These are phyloP conservation scores for Drosophila kohkoa DNA, from an alignment of 1,140 invertebrate species.

Conservation along the genomic window DNA sequence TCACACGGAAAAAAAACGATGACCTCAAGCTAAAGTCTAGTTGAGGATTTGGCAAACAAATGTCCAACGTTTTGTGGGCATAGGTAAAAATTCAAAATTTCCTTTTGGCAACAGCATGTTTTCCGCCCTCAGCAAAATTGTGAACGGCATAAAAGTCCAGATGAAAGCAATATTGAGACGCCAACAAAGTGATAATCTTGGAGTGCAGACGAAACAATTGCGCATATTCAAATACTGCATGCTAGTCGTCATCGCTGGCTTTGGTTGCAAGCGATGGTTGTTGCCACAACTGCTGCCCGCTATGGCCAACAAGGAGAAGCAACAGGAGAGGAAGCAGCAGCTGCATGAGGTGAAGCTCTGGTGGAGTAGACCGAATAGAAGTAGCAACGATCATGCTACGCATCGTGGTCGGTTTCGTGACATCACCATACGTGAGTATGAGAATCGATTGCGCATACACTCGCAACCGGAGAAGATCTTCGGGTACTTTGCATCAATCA, in stretches of 20 bases:
- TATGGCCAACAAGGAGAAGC: not conserved
- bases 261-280: not conserved
- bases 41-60: conserved; percentile 17
- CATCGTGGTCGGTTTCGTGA: conserved; percentile 52
- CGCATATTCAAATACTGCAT: not conserved
- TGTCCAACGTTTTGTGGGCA: not conserved
- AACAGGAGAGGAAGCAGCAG: not conserved
- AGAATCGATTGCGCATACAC: conserved; percentile 50
- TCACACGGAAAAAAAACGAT: not conserved
- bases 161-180: not conserved
- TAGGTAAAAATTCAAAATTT: conserved; percentile 49
- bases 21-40: conserved; percentile 35
- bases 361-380: not conserved
- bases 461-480: conserved; percentile 56
- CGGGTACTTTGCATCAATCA: conserved; percentile 63
- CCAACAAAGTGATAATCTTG: not conserved
- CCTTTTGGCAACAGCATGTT: not conserved
- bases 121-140: not conserved
- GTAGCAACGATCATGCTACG: not conserved
- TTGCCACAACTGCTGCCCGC: not conserved
- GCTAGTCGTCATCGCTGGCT: not conserved
- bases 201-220: too few species aligned
- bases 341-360: not conserved
- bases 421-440: conserved; percentile 50
- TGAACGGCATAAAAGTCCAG: not conserved